phyloP scores from a whole-genome alignment of 2,797 vertebrate species.

The Peromyscus attwateri region DNA sequence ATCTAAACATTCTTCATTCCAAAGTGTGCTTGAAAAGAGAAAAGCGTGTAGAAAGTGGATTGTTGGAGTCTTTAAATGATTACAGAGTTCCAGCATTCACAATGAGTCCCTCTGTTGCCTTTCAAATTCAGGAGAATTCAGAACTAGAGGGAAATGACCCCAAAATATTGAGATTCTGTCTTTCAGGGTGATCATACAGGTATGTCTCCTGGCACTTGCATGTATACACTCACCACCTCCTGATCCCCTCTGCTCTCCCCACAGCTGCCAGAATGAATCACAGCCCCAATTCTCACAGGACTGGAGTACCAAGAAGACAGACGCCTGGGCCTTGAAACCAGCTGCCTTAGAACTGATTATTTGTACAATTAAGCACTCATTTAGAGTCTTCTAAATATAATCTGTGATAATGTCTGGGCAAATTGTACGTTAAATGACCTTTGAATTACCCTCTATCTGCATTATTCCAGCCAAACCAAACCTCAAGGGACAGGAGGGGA shows the following conservation, averaged over 20 bases:
- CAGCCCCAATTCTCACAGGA: neutral
- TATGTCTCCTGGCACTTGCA: neutral
- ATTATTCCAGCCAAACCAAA: neutral
- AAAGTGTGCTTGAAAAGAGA: neutral
- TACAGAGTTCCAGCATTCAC: neutral
- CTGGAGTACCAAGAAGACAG: neutral
- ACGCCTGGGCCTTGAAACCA: neutral
- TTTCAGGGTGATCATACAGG: neutral
- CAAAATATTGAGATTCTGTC: neutral
- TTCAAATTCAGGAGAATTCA: neutral
- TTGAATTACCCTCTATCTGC: neutral
- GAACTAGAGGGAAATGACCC: neutral
- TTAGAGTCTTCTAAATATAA: neutral
- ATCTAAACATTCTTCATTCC: neutral
- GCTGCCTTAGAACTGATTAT: neutral
- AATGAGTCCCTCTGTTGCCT: neutral
- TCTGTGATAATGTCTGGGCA: neutral
- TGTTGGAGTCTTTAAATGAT: no score
- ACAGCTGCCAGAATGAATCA: neutral
- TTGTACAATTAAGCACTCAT: neutral
- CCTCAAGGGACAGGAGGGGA: neutral
- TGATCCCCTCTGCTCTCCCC: neutral
- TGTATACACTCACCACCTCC: accelerated
- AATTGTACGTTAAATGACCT: neutral
- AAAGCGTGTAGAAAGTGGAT: neutral